A percentile compares a stretch with the other conserved stretches of the same genome.
Conservation (phyloP, 1,140 invertebrate genomes). For the Drosophila varians region DNA sequence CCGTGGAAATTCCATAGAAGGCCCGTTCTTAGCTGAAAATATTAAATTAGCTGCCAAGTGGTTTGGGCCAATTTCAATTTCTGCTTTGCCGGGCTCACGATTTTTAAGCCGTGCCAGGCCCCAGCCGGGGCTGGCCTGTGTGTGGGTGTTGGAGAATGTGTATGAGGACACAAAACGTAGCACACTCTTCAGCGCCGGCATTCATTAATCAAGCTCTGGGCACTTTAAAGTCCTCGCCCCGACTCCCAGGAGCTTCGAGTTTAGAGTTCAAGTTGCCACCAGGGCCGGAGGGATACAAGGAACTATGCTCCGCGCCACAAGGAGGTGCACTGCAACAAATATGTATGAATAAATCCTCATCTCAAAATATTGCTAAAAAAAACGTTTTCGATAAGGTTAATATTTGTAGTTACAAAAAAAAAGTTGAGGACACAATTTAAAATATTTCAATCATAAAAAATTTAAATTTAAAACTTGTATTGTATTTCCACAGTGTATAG, state of each 20-base stretch:
- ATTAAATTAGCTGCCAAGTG: slow-evolving; percentile 76
- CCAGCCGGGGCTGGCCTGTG: too few relatives aligned
- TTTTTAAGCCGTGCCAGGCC: slow-evolving; percentile 37
- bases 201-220: slow-evolving; percentile 79
- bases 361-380: too few relatives aligned
- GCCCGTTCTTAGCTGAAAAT: slow-evolving; percentile 12
- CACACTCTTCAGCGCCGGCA: slow-evolving; percentile 71
- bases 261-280: neutral
- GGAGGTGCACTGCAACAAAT: too few relatives aligned
- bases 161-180: slow-evolving; percentile 44
- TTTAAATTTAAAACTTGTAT: too few relatives aligned
- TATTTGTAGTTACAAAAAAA: too few relatives aligned
- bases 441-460: too few relatives aligned
- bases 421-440: too few relatives aligned
- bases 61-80: slow-evolving; percentile 73
- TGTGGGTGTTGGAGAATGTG: slow-evolving; percentile 63
- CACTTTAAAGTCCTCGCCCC: slow-evolving; percentile 67
- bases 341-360: too few relatives aligned
- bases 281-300: neutral
- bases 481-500: too few relatives aligned
- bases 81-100: slow-evolving; percentile 33
- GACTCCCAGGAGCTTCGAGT: neutral
- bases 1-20: neutral
- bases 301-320: too few relatives aligned
- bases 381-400: too few relatives aligned